Evolutionary conservation across 2,113 vertebrate genomes (phyloP).

Genomic region (Plotosus lineatus): DNA sequence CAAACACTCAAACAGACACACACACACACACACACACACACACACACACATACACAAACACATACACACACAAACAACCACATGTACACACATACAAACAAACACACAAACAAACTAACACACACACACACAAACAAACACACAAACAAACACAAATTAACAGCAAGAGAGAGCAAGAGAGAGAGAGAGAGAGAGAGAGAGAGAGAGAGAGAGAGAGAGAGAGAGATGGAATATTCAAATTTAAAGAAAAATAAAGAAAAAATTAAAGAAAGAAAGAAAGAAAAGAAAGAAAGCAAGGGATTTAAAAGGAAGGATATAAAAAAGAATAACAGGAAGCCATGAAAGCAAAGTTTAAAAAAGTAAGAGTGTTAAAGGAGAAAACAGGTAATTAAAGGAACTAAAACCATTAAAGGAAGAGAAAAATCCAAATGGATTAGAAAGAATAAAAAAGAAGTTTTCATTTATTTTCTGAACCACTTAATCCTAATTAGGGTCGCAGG

Average conservation of each 20-base stretch:
- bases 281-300: neutral
- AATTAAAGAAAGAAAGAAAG: constrained; percentile 1
- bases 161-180: neutral
- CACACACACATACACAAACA: neutral
- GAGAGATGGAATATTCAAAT: constrained; percentile 21
- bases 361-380: neutral
- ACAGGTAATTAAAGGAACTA: neutral
- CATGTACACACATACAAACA: neutral
- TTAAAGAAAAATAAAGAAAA: constrained; percentile 32
- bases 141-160: neutral
- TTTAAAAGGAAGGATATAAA: too few relatives aligned
- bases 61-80: neutral
- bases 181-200: neutral
- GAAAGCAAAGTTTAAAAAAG: neutral
- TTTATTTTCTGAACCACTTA: too few relatives aligned
- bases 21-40: neutral
- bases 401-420: neutral
- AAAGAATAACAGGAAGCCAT: neutral
- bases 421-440: too few relatives aligned
- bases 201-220: neutral
- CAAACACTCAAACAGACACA: neutral
- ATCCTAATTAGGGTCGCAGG: too few relatives aligned
- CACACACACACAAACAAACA: neutral
- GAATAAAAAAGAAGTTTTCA: too few relatives aligned
- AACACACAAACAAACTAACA: neutral